phyloP scores from a whole-genome alignment of 2,113 vertebrate species.

The Atrichornis clamosus region DNA sequence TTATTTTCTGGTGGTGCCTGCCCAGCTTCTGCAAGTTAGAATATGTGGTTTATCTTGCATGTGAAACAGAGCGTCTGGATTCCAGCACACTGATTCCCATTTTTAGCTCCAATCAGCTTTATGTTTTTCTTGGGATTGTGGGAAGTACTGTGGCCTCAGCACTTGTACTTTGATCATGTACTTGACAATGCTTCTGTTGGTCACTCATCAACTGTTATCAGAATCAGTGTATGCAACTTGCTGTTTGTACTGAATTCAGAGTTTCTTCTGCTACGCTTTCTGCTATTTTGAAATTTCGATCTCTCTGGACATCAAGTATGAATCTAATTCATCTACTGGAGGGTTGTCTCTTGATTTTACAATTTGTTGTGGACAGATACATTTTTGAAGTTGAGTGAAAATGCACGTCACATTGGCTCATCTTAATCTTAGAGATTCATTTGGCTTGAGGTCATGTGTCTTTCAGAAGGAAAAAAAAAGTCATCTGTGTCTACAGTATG shows the following conservation, averaged over 20 bases:
- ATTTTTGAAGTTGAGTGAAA: neutral
- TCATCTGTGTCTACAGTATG: no score
- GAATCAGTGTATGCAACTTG: neutral
- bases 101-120: neutral
- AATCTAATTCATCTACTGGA: neutral
- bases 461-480: neutral
- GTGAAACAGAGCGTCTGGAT: neutral
- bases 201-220: neutral
- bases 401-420: neutral
- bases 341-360: neutral
- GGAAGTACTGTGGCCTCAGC: neutral
- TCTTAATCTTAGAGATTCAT: neutral
- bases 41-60: neutral
- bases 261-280: neutral
- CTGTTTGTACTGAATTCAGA: neutral
- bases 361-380: neutral
- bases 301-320: neutral
- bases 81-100: fast-evolving
- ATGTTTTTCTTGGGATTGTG: neutral
- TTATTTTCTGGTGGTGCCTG: neutral
- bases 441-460: neutral
- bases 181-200: neutral
- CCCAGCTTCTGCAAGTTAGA: neutral
- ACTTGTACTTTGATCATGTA: neutral
- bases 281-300: neutral